Conservation (phyloP, 2,797 vertebrate genomes). For the Enteromius thamalakanensis region DNA sequence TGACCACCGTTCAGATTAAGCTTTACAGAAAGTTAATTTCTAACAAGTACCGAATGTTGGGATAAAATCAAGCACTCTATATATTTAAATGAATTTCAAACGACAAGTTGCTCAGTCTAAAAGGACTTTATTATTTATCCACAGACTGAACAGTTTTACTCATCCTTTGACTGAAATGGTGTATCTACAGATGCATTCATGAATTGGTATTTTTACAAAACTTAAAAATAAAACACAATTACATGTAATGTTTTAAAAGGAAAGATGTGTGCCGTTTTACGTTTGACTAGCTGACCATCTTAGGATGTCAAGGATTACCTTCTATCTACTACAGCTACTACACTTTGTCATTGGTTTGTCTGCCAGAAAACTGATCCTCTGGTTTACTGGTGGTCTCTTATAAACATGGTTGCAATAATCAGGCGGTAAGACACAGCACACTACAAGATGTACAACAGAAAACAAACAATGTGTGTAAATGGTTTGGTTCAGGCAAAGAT, state of each 20-base stretch:
- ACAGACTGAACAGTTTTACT: conserved; percentile 49
- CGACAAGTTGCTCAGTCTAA: neutral
- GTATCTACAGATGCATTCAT: conserved; percentile 20
- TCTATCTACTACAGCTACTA: neutral
- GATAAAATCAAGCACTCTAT: neutral
- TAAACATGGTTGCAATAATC: neutral
- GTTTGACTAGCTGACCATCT: neutral
- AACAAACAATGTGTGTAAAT: neutral
- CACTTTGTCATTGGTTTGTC: neutral
- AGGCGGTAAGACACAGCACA: neutral
- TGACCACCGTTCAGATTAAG: too few species aligned
- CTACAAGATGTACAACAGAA: conserved; percentile 1
- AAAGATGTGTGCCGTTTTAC: neutral
- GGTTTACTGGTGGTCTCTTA: neutral
- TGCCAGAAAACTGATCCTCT: neutral
- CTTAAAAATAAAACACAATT: conserved; percentile 42
- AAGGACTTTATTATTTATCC: conserved; percentile 60
- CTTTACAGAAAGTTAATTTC: too few species aligned
- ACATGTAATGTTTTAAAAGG: conserved; percentile 17
- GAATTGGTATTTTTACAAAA: conserved; percentile 56
- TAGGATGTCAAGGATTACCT: neutral
- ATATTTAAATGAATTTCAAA: neutral
- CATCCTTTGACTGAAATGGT: conserved; percentile 33
- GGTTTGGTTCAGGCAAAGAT: conserved; percentile 87
- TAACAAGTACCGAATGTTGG: neutral